Conservation (phyloP, 2,797 vertebrate genomes). For the Sebastes alutus region DNA sequence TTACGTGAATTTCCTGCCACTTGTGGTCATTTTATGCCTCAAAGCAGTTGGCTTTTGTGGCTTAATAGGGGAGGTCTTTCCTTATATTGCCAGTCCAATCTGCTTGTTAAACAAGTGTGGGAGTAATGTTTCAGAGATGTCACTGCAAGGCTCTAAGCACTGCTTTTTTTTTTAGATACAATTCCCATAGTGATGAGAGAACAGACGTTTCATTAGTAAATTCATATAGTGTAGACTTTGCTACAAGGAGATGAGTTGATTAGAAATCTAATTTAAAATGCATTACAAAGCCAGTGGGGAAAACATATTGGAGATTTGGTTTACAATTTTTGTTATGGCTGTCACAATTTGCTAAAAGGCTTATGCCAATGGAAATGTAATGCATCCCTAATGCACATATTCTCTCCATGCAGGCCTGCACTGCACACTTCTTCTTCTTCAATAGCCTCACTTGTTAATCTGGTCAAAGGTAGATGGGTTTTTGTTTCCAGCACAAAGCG, state of each 20-base stretch:
- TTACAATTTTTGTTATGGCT: neutral
- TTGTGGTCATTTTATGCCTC: constrained; percentile 2
- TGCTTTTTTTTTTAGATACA: neutral
- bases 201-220: constrained; percentile 1
- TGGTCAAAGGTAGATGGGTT: constrained; percentile 26
- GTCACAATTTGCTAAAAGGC: constrained; percentile 8
- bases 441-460: constrained; percentile 34
- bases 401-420: constrained; percentile 27
- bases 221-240: constrained; percentile 7
- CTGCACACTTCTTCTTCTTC: constrained; percentile 13
- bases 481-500: constrained; percentile 16
- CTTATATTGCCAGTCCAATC: neutral
- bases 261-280: constrained; percentile 11
- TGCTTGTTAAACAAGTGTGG: constrained; percentile 21
- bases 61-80: neutral
- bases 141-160: neutral
- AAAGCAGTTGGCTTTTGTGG: neutral
- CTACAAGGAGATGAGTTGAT: constrained; percentile 16
- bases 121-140: neutral
- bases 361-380: constrained; percentile 21
- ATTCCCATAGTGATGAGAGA: constrained; percentile 2
- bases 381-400: constrained; percentile 18
- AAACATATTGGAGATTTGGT: neutral
- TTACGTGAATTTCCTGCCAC: neutral
- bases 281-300: neutral